A percentile compares a stretch with the other conserved stretches of the same genome.
Conservation (phyloP, 2,888 invertebrate species). For the Formica aserva region DNA sequence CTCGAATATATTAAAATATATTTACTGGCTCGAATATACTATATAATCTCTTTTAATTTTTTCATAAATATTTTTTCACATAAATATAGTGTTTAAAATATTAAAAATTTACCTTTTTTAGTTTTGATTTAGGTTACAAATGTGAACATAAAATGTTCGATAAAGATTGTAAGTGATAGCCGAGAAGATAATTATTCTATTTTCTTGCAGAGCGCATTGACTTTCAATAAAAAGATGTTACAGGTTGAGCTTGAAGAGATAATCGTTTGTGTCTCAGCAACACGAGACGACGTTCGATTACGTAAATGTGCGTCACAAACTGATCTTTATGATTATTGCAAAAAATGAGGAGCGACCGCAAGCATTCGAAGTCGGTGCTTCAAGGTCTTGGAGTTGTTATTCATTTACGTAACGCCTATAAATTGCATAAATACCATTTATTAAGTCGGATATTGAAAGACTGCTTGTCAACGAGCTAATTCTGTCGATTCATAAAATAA, state of each 20-base stretch:
- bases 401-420: slow-evolving; percentile 58
- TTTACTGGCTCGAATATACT: too few relatives aligned
- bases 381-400: slow-evolving; percentile 58
- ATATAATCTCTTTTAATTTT: too few relatives aligned
- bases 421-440: neutral
- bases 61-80: too few relatives aligned
- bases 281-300: neutral
- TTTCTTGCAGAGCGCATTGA: neutral
- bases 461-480: neutral
- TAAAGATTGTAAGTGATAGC: neutral
- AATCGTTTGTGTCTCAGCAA: neutral
- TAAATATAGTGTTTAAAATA: neutral
- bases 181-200: neutral
- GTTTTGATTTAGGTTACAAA: neutral
- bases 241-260: neutral
- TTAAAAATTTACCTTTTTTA: neutral
- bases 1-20: too few relatives aligned
- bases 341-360: slow-evolving; percentile 54
- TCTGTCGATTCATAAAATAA: neutral
- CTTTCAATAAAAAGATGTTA: neutral
- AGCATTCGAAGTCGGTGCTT: slow-evolving; percentile 29
- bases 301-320: neutral
- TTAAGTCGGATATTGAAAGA: neutral
- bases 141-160: neutral
- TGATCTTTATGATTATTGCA: slow-evolving; percentile 4